Base-by-base conservation (phyloP, 30 jellyfish, hydroid and myxozoan genomes). In the Hydra vulgaris region DNA sequence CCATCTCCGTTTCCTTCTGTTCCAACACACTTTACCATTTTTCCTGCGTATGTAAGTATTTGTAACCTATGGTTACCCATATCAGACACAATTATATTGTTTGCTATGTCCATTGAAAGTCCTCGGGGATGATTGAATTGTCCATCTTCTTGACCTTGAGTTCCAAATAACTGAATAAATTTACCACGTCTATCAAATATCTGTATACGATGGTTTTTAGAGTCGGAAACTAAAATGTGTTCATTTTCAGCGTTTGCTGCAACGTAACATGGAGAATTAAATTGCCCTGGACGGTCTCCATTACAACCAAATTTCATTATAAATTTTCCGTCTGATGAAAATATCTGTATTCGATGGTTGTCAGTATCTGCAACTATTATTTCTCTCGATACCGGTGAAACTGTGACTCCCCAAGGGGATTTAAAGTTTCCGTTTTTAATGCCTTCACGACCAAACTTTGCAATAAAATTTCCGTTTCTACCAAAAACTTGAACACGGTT, bases 331-430 rank as follows among this genome's bases (percentile, higher is more conserved):
- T 93, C 99, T 20, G 79, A 82, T 18, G 89, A 79, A 88, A 87
- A 93, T 20, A 93, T 84, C 74, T 87, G 99, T 66, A 93, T 88
- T 1, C 96, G 77, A 66, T 93, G 96, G 81, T 87, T 93, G 55
- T 87, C 96, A 3, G 99, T 93, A 84, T 93, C 99, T 7, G 99
- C 96, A 16, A 93, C 96, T 20, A 88, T 76, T 52, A 93, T 93
- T 66, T 93, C 99, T 27, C 95, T 77, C 16, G 95, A 80, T 17
- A 88, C 70, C 22, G 91, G 92, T 0, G 96, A 87, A 27, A 93
- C 95, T 18, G 99, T 83, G 17, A 93, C 94, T 7, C 99, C 99
- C 96, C 96, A 93, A 1, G 99, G 99, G 12, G 96, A 87, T 74
- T 93, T 93, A 79, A 93, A 87, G 70, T 84, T 89, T 7, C 99